These are phyloP conservation scores for Campylorhamphus procurvoides DNA, from an alignment of 2,113 vertebrate genomes.

Conservation along the genomic window DNA sequence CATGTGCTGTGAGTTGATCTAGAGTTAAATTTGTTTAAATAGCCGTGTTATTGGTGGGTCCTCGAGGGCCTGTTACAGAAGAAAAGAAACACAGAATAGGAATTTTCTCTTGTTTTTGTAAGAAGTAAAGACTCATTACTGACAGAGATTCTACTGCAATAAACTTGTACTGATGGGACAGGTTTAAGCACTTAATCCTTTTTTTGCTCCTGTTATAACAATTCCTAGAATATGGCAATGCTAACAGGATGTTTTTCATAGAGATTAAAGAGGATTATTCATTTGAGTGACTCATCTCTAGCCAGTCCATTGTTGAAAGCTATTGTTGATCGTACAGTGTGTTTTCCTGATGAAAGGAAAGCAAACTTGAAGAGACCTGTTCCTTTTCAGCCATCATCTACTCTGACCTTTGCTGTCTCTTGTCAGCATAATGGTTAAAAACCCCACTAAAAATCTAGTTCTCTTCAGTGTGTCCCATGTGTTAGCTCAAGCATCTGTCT, in stretches of 20 bases:
- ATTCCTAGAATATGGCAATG: constrained; percentile 57
- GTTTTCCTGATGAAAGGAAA: constrained; percentile 24
- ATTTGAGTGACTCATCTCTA: constrained; percentile 59
- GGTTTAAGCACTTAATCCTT: constrained; percentile 54
- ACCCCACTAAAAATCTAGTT: background rate
- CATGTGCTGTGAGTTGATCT: background rate
- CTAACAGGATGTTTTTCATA: constrained; percentile 61
- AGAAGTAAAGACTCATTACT: background rate
- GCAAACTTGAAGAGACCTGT: background rate
- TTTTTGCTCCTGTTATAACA: constrained; percentile 41
- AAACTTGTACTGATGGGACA: constrained; percentile 8
- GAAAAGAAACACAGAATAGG: background rate
- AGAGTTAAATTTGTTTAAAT: background rate
- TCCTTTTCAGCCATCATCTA: background rate
- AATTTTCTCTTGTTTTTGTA: background rate
- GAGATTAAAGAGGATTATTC: constrained; percentile 61
- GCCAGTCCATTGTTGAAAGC: constrained; percentile 34
- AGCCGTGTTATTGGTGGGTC: background rate
- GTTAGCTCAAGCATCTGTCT: background rate
- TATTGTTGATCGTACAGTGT: background rate
- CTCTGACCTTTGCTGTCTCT: background rate
- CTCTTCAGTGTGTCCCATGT: background rate
- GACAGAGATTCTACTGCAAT: background rate
- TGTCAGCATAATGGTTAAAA: background rate
- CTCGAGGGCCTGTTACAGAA: background rate